A percentile compares a stretch with the other conserved stretches of the same genome.
Conservation (phyloP, 53 echinoderm and acorn worm species). For the Holothuria scabra region DNA sequence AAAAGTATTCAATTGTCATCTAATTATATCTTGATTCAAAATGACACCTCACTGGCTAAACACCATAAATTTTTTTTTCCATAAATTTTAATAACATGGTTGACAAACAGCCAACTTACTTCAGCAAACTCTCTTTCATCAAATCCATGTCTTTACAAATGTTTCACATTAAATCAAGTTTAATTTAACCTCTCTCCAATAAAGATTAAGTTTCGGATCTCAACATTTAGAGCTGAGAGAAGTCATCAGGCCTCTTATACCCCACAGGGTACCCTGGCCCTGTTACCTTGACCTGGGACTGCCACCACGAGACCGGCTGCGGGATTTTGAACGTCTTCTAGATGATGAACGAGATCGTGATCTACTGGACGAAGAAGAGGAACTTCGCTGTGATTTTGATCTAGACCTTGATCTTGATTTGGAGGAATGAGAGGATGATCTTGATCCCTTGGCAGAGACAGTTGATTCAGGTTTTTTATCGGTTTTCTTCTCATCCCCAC, state of each 20-base stretch:
- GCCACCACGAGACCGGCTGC: slow-evolving; percentile 63
- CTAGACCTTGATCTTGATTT: not conserved
- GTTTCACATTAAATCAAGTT: too few species aligned
- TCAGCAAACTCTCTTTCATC: too few species aligned
- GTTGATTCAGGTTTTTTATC: slow-evolving; percentile 42
- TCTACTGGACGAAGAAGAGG: slow-evolving; percentile 24
- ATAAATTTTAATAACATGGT: too few species aligned
- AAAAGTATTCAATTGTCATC: too few species aligned
- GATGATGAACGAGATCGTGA: slow-evolving; percentile 51
- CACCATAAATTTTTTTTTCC: too few species aligned
- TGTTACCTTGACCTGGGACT: slow-evolving; percentile 95
- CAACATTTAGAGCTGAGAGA: not conserved
- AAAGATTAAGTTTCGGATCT: slow-evolving; percentile 22
- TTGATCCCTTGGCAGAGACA: slow-evolving; percentile 1
- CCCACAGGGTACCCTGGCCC: slow-evolving; percentile 26
- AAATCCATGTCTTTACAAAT: too few species aligned
- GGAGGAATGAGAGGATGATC: not conserved
- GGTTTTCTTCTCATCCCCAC: slow-evolving; percentile 50
- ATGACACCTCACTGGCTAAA: too few species aligned
- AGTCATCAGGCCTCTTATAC: slow-evolving; percentile 4
- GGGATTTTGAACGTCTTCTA: slow-evolving; percentile 57
- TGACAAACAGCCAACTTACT: too few species aligned
- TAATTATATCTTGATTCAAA: too few species aligned
- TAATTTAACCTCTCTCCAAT: not conserved
- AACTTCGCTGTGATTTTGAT: not conserved